Evolutionary conservation across 2,797 vertebrate species (phyloP), one percentile per base, ranked within the genome.

Genomic region (Lindbergichthys nudifrons): DNA sequence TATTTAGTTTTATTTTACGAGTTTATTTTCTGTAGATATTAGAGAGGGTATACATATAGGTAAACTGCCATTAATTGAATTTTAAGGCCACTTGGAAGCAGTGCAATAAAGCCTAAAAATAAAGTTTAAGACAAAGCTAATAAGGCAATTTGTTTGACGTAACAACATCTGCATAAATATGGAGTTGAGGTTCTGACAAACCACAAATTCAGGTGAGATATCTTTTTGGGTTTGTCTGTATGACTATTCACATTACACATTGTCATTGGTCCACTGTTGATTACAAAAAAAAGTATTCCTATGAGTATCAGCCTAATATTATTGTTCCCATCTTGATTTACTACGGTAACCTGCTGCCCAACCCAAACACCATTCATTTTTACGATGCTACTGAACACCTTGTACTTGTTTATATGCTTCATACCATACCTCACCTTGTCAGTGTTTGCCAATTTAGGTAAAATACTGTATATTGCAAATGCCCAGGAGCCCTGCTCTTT

Each of bases 381-480:
- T 57, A 32, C 3, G 1, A 52, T 16, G 3, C 13, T 23, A 1
- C 73, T 26, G 14, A 65, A 36, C 53, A 47, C 50, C 32, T 41
- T 51, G 14, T 2, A 21, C 59, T 47, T 47, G 65, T 72, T 56
- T 16, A 53, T 54, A 58, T 60, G 57, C 59, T 26, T 70, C 65
- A 42, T 54, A 32, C 41, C 21, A 5, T 13, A 43, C 30, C 60
- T 75, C 52, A 72, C 69, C 71, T 77, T 56, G 60, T 57, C 74
- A 64, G 53, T 5, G 23, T 70, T 73, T 66, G 51, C 73, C 50
- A 60, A 14, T 69, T 74, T 48, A 62, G 26, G 51, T 53, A 48
- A 70, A 82, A 79, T 48, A n/a, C 46, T 32, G 32, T 48, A 54
- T 39, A 43, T 42, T 45, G 51, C 42, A 50, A 84, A 80, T 67